phyloP scores from a whole-genome alignment of 1,140 invertebrate species.

The Achroia grisella region DNA sequence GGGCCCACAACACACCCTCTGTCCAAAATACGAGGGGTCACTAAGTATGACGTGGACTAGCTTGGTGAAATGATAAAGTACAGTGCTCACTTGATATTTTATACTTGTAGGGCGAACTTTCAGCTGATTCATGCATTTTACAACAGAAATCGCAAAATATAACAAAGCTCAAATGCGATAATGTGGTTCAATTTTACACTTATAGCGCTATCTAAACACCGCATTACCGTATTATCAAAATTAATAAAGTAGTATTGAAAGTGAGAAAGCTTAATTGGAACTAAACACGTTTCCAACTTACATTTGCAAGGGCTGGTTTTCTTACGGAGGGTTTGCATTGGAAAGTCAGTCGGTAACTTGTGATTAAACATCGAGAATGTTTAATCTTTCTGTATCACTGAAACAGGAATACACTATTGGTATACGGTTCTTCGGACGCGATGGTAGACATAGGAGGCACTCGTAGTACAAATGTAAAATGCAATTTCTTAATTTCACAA shows the following conservation, averaged over 20 bases:
- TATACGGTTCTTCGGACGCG: slow-evolving; percentile 31
- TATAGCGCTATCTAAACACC: slow-evolving; percentile 58
- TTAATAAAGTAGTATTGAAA: slow-evolving; percentile 30
- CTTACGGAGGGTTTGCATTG: slow-evolving; percentile 91
- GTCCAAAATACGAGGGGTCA: slow-evolving; percentile 63
- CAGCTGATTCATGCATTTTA: slow-evolving; percentile 52
- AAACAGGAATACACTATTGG: slow-evolving; percentile 51
- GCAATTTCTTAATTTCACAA: slow-evolving; percentile 38
- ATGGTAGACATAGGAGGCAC: slow-evolving; percentile 25
- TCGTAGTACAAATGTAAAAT: slow-evolving; percentile 27
- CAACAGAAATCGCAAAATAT: slow-evolving; percentile 59
- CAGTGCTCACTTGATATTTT: slow-evolving; percentile 13
- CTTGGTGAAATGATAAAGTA: slow-evolving; percentile 14
- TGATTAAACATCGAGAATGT: slow-evolving; percentile 68
- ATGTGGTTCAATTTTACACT: slow-evolving; percentile 41
- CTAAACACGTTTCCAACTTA: slow-evolving; percentile 75
- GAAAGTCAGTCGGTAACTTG: slow-evolving; percentile 71
- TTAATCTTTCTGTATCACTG: slow-evolving; percentile 41
- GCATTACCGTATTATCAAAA: slow-evolving; percentile 36
- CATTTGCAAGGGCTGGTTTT: slow-evolving; percentile 92
- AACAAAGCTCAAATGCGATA: slow-evolving; percentile 55
- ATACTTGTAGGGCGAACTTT: slow-evolving; percentile 34
- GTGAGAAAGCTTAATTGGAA: slow-evolving; percentile 29
- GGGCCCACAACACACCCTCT: slow-evolving; percentile 59
- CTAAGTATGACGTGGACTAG: slow-evolving; percentile 59